Evolutionary conservation across 1,140 invertebrate species (phyloP), one percentile per base, ranked within the genome.

Genomic region (Zelostemma sp.): DNA sequence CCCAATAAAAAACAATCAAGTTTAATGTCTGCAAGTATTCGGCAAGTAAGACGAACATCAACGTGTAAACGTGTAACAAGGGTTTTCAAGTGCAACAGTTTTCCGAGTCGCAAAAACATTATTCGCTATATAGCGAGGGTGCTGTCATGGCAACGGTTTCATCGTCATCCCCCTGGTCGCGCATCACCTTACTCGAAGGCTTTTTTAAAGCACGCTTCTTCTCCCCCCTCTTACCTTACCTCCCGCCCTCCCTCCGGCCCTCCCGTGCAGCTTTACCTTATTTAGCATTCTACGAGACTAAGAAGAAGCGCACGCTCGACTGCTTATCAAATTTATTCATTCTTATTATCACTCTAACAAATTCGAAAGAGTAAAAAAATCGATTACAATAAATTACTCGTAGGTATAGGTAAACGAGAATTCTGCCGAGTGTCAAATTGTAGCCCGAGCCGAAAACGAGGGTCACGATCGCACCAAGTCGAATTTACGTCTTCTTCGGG

Each of bases 101-200:
- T 55, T 55, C 25, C 12, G 18, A 19, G 11, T 19, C 1, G 41
- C 41, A 15, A 47, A n/a, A 45, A 55, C 21, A 28, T 45, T 11
- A 31, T 31, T 38, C 11, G 54, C 17, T 21, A 19, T 48, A 38
- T 16, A 45, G 31, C n/a, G 21, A 18, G 58, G 58, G 58, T 21
- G 58, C 54, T 47, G 49, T 61, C 58, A 61, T 61, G 58, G n/a
- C 49, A 14, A 60, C 58, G 48, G 47, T 48, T 60, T 53, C 58
- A 60, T 53, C 28, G 58, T 53, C 49, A 60, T 60, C 48, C 41
- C 40, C 50, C 38, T 15, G 15, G 47, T 41, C 35, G n/a, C 35
- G 43, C 49, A 19, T 60, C 43, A 18, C 45, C 25, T 46, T 53
- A 28, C 50, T 60, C 49, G 9, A 35, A 51, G 43, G 49, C 46